phyloP scores from a whole-genome alignment of 2,888 invertebrate genomes.

The Pardosa pseudoannulata region DNA sequence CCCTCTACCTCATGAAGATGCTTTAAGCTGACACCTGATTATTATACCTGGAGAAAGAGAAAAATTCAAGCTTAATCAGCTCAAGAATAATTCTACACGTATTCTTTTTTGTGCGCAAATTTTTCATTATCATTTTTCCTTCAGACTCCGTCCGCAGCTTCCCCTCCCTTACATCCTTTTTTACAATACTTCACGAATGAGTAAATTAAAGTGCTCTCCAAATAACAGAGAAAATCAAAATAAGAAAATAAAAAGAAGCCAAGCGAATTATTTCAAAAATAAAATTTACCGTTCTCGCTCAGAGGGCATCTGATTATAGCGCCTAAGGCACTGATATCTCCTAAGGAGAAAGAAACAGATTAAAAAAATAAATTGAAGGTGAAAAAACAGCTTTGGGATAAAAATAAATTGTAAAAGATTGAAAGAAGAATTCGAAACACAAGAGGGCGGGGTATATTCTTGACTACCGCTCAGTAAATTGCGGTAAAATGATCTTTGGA shows the following conservation, averaged over 20 bases:
- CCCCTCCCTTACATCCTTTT: constrained; percentile 21
- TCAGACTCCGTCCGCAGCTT: constrained; percentile 5
- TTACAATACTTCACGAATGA: constrained; percentile 42
- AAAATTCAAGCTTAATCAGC: constrained; percentile 31
- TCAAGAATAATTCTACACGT: constrained; percentile 34
- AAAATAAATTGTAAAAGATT: constrained; percentile 34
- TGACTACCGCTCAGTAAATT: constrained; percentile 10
- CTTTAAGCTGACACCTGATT: constrained; percentile 20
- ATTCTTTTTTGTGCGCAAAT: constrained; percentile 5
- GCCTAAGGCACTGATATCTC: constrained; percentile 25
- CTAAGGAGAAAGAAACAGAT: constrained; percentile 8
- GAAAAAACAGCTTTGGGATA: neutral
- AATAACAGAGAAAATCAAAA: constrained; percentile 12
- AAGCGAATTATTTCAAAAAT: constrained; percentile 43
- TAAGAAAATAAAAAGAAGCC: constrained; percentile 27
- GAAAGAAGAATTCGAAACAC: constrained; percentile 1
- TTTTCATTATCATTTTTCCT: constrained; percentile 11
- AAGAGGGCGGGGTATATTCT: neutral
- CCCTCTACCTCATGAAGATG: neutral
- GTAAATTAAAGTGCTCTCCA: constrained; percentile 43
- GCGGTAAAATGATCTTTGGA: constrained; percentile 2
- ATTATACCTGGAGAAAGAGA: constrained; percentile 31
- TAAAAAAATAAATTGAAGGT: constrained; percentile 21
- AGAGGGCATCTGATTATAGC: constrained; percentile 47
- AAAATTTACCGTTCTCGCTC: constrained; percentile 45